These are phyloP conservation scores for Zygaena filipendulae DNA, from an alignment of 2,888 invertebrate genomes.

Conservation along the genomic window DNA sequence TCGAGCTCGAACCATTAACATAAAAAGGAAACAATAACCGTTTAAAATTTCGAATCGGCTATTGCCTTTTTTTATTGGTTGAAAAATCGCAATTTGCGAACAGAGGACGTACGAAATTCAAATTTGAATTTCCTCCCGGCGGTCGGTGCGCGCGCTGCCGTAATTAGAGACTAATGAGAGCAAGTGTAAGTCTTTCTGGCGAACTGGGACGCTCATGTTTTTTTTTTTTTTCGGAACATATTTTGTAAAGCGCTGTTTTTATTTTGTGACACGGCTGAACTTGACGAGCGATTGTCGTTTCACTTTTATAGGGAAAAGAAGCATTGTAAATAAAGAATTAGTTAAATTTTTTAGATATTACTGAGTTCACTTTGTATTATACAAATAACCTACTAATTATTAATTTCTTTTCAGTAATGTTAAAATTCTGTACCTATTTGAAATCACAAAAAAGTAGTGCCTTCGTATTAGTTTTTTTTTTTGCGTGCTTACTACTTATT, in stretches of 20 bases:
- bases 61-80: constrained; percentile 53
- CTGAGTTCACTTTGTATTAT: no score
- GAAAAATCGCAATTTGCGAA: constrained; percentile 54
- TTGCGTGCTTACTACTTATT: no score
- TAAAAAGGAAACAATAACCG: constrained; percentile 66
- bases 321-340: no score
- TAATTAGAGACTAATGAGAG: constrained; percentile 65
- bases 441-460: no score
- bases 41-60: constrained; percentile 57
- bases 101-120: constrained; percentile 46
- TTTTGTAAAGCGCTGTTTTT: constrained; percentile 37
- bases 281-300: no score
- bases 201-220: constrained; percentile 34
- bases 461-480: no score
- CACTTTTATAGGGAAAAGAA: no score
- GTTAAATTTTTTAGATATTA: no score
- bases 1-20: constrained; percentile 61
- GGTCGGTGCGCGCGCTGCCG: constrained; percentile 27
- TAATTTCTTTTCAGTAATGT: no score
- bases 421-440: no score
- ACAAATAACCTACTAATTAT: no score
- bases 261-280: constrained; percentile 45
- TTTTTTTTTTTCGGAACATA: constrained; percentile 32
- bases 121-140: constrained; percentile 55
- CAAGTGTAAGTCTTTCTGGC: constrained; percentile 33